Percentiles rank a stretch among this genome's conserved stretches.
phyloP scores from a whole-genome alignment of 2,888 invertebrate genomes.

The Tachina fera region DNA sequence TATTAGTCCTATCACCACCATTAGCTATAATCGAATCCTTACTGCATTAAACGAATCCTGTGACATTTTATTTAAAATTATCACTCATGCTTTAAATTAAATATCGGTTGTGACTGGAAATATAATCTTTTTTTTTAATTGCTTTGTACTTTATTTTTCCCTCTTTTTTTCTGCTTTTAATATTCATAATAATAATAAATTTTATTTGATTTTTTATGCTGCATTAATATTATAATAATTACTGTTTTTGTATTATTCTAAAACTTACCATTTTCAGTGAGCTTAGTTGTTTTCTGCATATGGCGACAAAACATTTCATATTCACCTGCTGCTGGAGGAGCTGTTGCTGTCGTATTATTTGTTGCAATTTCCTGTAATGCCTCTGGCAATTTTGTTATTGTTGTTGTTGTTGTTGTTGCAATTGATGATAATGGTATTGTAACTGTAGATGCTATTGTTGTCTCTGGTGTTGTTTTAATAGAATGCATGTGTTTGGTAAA shows the following conservation, averaged over 20 bases:
- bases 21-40: no score
- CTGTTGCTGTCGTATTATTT: constrained; percentile 3
- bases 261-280: constrained; percentile 82
- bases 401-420: neutral
- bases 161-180: constrained; percentile 3
- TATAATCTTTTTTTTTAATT: constrained; percentile 13
- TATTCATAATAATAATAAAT: constrained; percentile 57
- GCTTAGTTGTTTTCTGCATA: constrained; percentile 81
- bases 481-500: constrained; percentile 83
- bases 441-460: constrained; percentile 41
- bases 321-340: constrained; percentile 75
- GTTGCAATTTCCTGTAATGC: constrained; percentile 54
- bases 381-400: constrained; percentile 45
- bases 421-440: neutral
- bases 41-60: neutral
- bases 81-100: neutral
- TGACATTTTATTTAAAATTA: neutral
- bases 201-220: constrained; percentile 37
- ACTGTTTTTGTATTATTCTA: neutral
- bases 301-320: constrained; percentile 81
- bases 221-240: neutral
- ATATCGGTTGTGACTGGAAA: neutral
- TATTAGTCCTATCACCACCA: no score
- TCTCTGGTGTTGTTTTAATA: constrained; percentile 76
- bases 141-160: neutral